Percentiles rank a stretch among this genome's conserved stretches.
Conservation (phyloP, 2,888 invertebrate genomes). For the Cyclophora albipunctata region DNA sequence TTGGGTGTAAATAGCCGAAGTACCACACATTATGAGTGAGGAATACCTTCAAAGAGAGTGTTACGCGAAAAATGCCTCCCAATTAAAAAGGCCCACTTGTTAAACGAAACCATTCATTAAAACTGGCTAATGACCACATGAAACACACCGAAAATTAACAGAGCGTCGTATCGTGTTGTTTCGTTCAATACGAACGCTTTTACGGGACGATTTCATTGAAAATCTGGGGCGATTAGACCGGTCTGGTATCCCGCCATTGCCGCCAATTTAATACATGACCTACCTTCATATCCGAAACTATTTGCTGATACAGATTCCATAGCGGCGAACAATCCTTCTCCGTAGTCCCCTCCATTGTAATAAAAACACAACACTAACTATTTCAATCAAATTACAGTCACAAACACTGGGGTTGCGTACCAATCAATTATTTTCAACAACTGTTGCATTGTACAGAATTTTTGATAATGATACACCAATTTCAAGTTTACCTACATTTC, state of each 20-base stretch:
- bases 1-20: too few species aligned
- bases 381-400: slow-evolving; percentile 42
- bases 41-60: too few species aligned
- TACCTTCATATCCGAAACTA: slow-evolving; percentile 98
- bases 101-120: slow-evolving; percentile 3
- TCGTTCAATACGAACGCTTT: slow-evolving; percentile 44
- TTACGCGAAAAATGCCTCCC: too few species aligned
- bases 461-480: slow-evolving; percentile 19
- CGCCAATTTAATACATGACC: slow-evolving; percentile 36
- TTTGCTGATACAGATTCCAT: slow-evolving; percentile 95
- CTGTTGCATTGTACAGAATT: slow-evolving; percentile 55
- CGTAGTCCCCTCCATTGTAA: slow-evolving; percentile 81
- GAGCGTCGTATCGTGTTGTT: slow-evolving; percentile 25
- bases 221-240: slow-evolving; percentile 36
- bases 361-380: slow-evolving; percentile 48
- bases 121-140: slow-evolving; percentile 9
- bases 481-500: slow-evolving; percentile 55
- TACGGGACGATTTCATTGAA: slow-evolving; percentile 36
- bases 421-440: slow-evolving; percentile 33
- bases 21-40: too few species aligned
- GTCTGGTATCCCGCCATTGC: slow-evolving; percentile 7
- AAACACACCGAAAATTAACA: slow-evolving; percentile 13
- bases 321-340: slow-evolving; percentile 92
- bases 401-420: slow-evolving; percentile 43
- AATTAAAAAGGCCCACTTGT: too few species aligned